These are phyloP conservation scores for Propsilocerus akamusi DNA, from an alignment of 1,140 invertebrate genomes.

Conservation along the genomic window DNA sequence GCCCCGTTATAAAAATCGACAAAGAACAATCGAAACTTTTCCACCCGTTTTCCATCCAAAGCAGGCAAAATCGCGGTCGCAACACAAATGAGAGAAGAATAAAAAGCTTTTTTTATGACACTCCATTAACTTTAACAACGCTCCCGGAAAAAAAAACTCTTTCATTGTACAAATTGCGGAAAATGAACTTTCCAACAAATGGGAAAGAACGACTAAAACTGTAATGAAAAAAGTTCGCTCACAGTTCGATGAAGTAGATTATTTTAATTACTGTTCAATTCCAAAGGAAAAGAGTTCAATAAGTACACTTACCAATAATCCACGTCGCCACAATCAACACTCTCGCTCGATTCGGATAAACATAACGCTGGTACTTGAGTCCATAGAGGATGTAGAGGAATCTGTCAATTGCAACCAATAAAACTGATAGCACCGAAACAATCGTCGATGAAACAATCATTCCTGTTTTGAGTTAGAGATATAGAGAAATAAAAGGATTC, in stretches of 20 bases:
- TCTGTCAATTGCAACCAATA: slow-evolving; percentile 33
- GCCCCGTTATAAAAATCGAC: too few species aligned
- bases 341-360: slow-evolving; percentile 28
- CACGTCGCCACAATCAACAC: slow-evolving; percentile 29
- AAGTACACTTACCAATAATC: slow-evolving; percentile 24
- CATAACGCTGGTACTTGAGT: slow-evolving; percentile 31
- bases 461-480: slow-evolving; percentile 18
- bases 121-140: background rate
- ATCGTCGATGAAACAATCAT: slow-evolving; percentile 32
- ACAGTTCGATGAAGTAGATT: too few species aligned
- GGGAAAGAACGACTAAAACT: too few species aligned
- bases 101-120: background rate
- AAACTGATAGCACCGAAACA: slow-evolving; percentile 35
- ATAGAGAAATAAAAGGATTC: background rate
- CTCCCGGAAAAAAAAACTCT: too few species aligned
- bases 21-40: too few species aligned
- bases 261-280: too few species aligned
- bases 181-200: too few species aligned
- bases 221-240: too few species aligned
- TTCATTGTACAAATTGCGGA: too few species aligned
- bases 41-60: too few species aligned
- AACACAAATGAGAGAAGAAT: too few species aligned
- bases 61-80: too few species aligned
- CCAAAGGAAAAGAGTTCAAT: background rate
- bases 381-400: slow-evolving; percentile 37